A percentile compares a stretch with the other conserved stretches of the same genome.
These are phyloP conservation scores for Rhopilema esculentum DNA, from an alignment of 30 jellyfish, hydroid and myxozoan genomes.

Conservation along the genomic window DNA sequence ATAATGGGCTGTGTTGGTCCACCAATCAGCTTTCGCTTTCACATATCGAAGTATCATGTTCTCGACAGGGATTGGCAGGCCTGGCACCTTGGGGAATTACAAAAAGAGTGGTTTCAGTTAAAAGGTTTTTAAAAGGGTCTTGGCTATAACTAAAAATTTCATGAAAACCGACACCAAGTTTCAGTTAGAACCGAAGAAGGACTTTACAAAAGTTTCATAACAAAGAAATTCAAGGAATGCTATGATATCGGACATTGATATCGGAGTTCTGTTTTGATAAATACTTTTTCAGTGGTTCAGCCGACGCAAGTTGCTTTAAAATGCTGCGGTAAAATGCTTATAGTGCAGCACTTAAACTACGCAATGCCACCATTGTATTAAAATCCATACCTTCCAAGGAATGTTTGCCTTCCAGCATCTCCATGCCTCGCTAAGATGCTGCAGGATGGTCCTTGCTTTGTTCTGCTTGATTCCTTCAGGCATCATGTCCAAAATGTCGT, in stretches of 20 bases:
- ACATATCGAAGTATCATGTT: slow-evolving; percentile 99
- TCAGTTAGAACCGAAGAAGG: too few relatives aligned
- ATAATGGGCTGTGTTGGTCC: slow-evolving; percentile 99
- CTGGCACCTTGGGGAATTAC: slow-evolving; percentile 89
- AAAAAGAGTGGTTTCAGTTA: too few relatives aligned
- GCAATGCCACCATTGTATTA: background rate
- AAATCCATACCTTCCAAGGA: slow-evolving; percentile 94
- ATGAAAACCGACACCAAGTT: too few relatives aligned
- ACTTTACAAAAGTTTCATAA: too few relatives aligned
- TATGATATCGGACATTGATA: too few relatives aligned
- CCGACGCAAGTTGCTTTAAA: too few relatives aligned
- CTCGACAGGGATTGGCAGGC: slow-evolving; percentile 99
- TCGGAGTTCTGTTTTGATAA: too few relatives aligned
- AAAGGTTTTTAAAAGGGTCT: background rate
- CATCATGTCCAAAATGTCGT: slow-evolving; percentile 99
- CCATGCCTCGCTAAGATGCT: slow-evolving; percentile 99
- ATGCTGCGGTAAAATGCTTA: too few relatives aligned
- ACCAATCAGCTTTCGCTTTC: slow-evolving; percentile 99
- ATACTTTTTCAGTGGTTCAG: too few relatives aligned
- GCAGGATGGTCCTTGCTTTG: slow-evolving; percentile 98
- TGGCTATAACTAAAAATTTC: background rate
- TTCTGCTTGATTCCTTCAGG: slow-evolving; percentile 99
- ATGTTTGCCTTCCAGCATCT: slow-evolving; percentile 99
- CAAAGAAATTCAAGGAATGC: too few relatives aligned
- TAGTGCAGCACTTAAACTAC: background rate